A percentile compares a stretch with the other conserved stretches of the same genome.
Conservation (phyloP, 2,888 invertebrate genomes). For the Scotopteryx bipunctaria region DNA sequence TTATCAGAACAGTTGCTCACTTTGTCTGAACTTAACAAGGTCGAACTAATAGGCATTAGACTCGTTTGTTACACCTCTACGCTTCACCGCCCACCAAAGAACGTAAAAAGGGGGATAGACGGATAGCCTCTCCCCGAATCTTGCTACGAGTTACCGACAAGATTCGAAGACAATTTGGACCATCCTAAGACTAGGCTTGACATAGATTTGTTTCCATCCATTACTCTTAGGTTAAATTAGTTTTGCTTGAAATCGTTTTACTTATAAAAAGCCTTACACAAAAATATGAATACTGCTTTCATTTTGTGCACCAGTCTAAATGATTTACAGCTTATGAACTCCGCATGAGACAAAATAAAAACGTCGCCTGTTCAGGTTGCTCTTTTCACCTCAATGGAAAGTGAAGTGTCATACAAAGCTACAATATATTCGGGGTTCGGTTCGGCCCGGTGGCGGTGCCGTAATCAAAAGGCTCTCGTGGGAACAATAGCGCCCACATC, state of each 20-base stretch:
- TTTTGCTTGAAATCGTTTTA: slow-evolving; percentile 3
- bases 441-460: slow-evolving; percentile 66
- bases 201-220: background rate
- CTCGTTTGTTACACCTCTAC: slow-evolving; percentile 75
- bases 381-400: slow-evolving; percentile 73
- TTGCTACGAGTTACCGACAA: slow-evolving; percentile 45
- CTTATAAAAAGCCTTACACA: background rate
- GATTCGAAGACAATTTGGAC: slow-evolving; percentile 32
- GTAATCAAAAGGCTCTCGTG: slow-evolving; percentile 81
- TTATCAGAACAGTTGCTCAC: slow-evolving; percentile 62
- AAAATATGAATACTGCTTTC: slow-evolving; percentile 1
- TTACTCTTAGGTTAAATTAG: background rate
- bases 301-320: slow-evolving; percentile 18
- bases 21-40: slow-evolving; percentile 75
- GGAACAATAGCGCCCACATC: slow-evolving; percentile 82
- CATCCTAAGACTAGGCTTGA: background rate
- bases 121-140: slow-evolving; percentile 58
- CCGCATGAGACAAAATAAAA: slow-evolving; percentile 46
- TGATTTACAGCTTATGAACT: slow-evolving; percentile 33
- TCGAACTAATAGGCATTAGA: slow-evolving; percentile 76
- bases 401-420: slow-evolving; percentile 79
- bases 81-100: slow-evolving; percentile 70
- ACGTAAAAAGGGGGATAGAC: slow-evolving; percentile 63
- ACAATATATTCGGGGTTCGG: slow-evolving; percentile 75
- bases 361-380: slow-evolving; percentile 50